A percentile compares a stretch with the other conserved stretches of the same genome.
Evolutionary conservation across 2,797 vertebrate species (phyloP).

Genomic region (Chiroxiphia lanceolata): DNA sequence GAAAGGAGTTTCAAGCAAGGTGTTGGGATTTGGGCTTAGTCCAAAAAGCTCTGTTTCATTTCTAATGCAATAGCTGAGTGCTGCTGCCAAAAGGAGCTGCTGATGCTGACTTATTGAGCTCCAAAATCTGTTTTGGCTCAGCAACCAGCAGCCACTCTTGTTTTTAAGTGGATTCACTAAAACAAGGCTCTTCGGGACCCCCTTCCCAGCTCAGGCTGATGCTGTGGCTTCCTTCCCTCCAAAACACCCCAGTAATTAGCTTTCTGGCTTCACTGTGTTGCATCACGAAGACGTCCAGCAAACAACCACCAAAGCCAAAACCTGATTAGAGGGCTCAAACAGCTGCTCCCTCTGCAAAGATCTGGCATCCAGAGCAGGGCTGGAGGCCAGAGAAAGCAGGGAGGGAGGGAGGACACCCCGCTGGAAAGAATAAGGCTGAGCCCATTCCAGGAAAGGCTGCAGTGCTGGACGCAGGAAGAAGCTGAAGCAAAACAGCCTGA

Average conservation of each 20-base stretch:
- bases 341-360: constrained; percentile 47
- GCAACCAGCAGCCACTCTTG: not conserved
- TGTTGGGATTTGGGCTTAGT: not conserved
- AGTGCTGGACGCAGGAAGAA: not conserved
- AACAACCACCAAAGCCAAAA: not conserved
- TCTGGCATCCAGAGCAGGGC: constrained; percentile 26
- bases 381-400: not conserved
- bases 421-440: constrained; percentile 21
- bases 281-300: not conserved
- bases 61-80: not conserved
- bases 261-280: fast-evolving
- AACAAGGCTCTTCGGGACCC: not conserved
- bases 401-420: constrained; percentile 1
- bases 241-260: not conserved
- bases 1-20: not conserved
- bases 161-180: not conserved
- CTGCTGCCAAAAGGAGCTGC: not conserved
- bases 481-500: not conserved
- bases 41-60: not conserved
- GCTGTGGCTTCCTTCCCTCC: not conserved
- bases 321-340: not conserved
- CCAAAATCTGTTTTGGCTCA: not conserved
- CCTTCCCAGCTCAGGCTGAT: not conserved
- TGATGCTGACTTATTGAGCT: not conserved
- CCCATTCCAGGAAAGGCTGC: not conserved